Evolutionary conservation across 1,140 invertebrate genomes (phyloP), one percentile per base, ranked within the genome.

Genomic region (Ceratina calcarata): DNA sequence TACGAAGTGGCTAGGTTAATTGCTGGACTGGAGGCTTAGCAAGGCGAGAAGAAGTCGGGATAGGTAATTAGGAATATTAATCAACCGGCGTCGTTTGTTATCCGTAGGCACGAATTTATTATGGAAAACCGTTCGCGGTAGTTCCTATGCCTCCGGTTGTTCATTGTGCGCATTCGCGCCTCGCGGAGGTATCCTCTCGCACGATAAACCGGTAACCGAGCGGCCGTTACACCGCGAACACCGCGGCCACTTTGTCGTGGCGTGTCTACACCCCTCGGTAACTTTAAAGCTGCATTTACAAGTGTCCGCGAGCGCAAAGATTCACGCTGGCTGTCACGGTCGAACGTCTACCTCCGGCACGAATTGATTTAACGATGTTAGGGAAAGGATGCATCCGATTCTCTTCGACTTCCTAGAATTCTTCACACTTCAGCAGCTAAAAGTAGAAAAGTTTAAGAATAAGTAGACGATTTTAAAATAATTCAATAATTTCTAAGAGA

Each of bases 181-280:
- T 80, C 66, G 69, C 55, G 61, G 69, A 77, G 66, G 69, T 69
- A 87, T 84, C 37, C 37, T 86, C 83, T 78, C 75, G 66, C 79
- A 70, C 83, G 80, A 87, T 83, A 88, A 88, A 86, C 85, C 85
- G 85, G 85, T 86, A 86, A 85, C 78, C 81, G 61, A 74, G 80
- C 78, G 85, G 71, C 81, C 74, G 84, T 86, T 86, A 83, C 79
- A 89, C 75, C 78, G 70, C 73, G 82, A 78, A 83, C 79, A 89
- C 75, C 78, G 70, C 73, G 82, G 81, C 78, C 84, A 86, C 87
- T 87, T 88, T 88, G 82, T 88, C 83, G 45, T 70, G 51, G n/a
- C 78, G 53, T 80, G 77, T 84, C 73, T 68, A 71, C 67, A 72
- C 53, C 82, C 82, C 82, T 73, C 74, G 74, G 57, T 53, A 81